phyloP scores from a whole-genome alignment of 1,140 invertebrate genomes.

The Pseudobourletiella spinata region DNA sequence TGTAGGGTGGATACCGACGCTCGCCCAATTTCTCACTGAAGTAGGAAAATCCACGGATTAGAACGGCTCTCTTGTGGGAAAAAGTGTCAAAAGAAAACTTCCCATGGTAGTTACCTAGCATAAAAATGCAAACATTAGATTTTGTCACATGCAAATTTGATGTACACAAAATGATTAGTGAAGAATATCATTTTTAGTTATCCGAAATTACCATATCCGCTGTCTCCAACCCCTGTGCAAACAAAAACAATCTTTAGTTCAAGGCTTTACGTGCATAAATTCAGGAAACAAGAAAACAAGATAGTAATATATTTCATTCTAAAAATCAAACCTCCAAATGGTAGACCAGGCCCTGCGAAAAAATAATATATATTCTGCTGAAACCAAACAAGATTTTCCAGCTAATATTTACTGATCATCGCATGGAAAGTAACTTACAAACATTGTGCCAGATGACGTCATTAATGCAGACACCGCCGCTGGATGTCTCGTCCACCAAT shows the following conservation, averaged over 20 bases:
- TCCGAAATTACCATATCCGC: background rate
- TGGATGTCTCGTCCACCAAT: constrained; percentile 65
- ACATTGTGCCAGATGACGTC: constrained; percentile 20
- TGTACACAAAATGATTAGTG: background rate
- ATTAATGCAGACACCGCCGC: constrained; percentile 52
- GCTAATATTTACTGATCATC: background rate
- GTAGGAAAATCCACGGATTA: constrained; percentile 14
- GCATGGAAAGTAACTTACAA: constrained; percentile 23
- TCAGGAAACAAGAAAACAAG: background rate
- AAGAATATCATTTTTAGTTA: background rate
- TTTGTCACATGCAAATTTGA: background rate
- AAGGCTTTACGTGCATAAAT: background rate
- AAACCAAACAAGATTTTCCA: background rate
- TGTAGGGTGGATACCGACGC: constrained; percentile 33
- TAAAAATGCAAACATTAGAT: constrained; percentile 37
- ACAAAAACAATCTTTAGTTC: background rate
- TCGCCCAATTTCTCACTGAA: constrained; percentile 14
- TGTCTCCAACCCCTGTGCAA: background rate
- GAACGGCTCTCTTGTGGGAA: constrained; percentile 50
- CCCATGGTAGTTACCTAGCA: constrained; percentile 81
- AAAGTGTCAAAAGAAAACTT: constrained; percentile 86
- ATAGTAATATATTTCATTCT: constrained; percentile 60
- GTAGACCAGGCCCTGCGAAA: constrained; percentile 57
- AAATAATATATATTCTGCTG: background rate
- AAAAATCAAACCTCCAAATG: constrained; percentile 87